phyloP scores from a whole-genome alignment of 2,113 vertebrate species.

The Protobothrops flavoviridis region DNA sequence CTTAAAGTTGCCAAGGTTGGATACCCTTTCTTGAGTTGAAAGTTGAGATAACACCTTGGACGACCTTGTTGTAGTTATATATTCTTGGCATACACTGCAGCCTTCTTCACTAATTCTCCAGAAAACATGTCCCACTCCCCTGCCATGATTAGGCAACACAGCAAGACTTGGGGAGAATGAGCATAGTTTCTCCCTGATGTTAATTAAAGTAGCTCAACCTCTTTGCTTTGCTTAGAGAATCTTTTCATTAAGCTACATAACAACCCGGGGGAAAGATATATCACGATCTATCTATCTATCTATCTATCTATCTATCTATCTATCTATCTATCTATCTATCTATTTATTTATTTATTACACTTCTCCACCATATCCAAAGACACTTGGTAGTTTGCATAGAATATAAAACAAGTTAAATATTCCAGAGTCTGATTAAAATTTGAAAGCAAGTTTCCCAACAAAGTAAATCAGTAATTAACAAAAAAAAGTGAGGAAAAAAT shows the following conservation, averaged over 20 bases:
- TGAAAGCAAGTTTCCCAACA: background rate
- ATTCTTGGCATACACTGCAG: background rate
- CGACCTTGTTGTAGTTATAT: background rate
- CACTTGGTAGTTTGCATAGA: background rate
- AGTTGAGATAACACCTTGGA: background rate
- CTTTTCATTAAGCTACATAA: background rate
- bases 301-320: no score
- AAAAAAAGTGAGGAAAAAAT: fast-evolving
- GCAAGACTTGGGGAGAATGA: background rate
- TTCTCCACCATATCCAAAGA: background rate
- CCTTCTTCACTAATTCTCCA: background rate
- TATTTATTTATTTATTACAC: background rate
- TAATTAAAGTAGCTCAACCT: background rate
- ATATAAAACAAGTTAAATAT: background rate
- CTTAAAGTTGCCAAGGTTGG: background rate
- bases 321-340: no score
- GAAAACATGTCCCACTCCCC: background rate
- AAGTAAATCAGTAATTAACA: background rate
- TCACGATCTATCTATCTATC: no score
- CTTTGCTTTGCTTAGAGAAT: background rate
- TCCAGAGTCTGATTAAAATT: background rate
- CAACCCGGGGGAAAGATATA: background rate
- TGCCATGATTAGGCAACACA: background rate
- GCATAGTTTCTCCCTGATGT: background rate
- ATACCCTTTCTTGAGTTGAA: background rate